Evolutionary conservation across 1,140 invertebrate genomes (phyloP), one percentile per base, ranked within the genome.

Genomic region (Drosophila rhopaloa): DNA sequence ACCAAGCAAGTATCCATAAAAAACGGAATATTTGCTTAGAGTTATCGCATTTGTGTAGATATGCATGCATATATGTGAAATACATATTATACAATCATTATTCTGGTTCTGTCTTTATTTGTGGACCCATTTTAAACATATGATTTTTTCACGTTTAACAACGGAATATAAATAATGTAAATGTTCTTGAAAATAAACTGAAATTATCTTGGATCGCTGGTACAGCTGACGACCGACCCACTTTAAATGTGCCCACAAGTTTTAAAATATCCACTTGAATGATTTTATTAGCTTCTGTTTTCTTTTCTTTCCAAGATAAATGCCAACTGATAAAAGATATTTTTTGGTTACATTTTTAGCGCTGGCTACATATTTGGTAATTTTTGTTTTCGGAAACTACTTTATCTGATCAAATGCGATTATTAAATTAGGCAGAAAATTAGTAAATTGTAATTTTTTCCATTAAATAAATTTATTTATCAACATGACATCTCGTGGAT

Each of bases 21-120:
- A 66, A 60, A 41, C 46, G 9, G 60, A 81, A 77, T 80, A 81
- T 77, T 72, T 84, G 50, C 66, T 47, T 38, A 57, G 63, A 53
- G 63, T 80, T 79, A 76, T 60, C 74, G 46, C 55, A 27, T 24
- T 47, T 40, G n/a, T 56, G 53, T 56, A 16, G 46, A 63, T 71
- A 65, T 50, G 7, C 56, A 77, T 62, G 41, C 58, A 16, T 47
- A 13, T 68, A 44, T 40, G 9, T 51, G n/a, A 16, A 37, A 54
- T 58, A 51, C 48, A 56, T 44, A 57, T 44, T 46, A 70, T 68
- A 73, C 40, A 54, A 72, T 38, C 46, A 46, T 57, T 62, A 60
- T 79, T 70, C 59, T 78, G 44, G 37, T 46, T 75, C 61, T 71
- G 37, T 78, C 68, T 81, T 78, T 67, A 81, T 81, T 81, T 86